Base-by-base conservation (phyloP, 2,113 vertebrate genomes). In the Solea solea region DNA sequence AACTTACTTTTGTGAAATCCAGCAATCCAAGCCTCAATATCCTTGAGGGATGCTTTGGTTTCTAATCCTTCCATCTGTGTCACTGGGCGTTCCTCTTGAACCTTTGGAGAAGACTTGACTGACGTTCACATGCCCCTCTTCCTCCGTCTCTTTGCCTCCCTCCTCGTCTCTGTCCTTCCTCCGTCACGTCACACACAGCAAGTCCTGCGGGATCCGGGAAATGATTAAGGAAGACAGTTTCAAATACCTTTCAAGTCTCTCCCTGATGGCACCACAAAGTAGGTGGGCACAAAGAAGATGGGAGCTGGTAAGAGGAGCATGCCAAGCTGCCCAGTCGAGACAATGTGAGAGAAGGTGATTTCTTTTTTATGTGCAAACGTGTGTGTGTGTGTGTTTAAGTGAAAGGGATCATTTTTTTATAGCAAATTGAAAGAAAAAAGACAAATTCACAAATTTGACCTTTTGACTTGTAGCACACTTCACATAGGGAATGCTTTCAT, bases 181-280 rank as follows among this genome's bases (percentile, higher is more conserved):
- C 78, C 16, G 34, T 83, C 62, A 82, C 78, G 78, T 88, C 85
- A 85, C 78, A 85, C 78, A 45, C 59, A 15, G 56, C 9, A 48
- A 54, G 72, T 91, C 92, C 88, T 89, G 60, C 51, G 90, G 89
- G 92, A 92, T 74, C 84, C 72, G 71, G 86, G 83, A 91, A 92
- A 92, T 93, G 90, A 93, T 93, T 92, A 92, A 93, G 87, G 90
- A 90, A 88, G 90, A 91, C 90, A 91, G 86, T 88, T 93, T 91
- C 90, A 91, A 93, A 91, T 92, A 91, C 90, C 90, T 91, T 93
- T 93, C 83, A 84, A 81, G 84, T 84, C 51, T 83, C 80, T 93
- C 90, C 91, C 91, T 76, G 72, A 89, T 88, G 91, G 81, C 88
- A 72, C 46, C 8, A 59, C 64, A 77, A 88, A 90, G 83, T 87